Base-by-base conservation (phyloP, 2,888 invertebrate genomes). In the Epinotia brunnichana region DNA sequence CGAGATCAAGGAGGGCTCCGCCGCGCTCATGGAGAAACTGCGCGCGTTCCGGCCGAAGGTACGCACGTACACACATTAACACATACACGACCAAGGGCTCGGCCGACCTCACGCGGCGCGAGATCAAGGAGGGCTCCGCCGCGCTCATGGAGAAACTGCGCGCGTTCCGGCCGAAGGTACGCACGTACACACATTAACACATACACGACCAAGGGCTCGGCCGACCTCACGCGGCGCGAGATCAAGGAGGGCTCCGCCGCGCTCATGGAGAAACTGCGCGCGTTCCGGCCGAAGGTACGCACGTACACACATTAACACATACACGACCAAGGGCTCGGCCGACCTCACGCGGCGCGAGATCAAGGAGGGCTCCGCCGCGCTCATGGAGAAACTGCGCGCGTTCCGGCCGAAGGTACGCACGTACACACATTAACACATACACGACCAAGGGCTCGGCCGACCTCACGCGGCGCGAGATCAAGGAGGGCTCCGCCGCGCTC, bases 61-160 rank as follows among this genome's bases (percentile, higher is more conserved):
- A 2, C 51, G 10, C 51, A 9, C 17, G 17, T 17, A 9, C 51
- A 3, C 15, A 15, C 13, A 24, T n/a, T n/a, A n/a, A n/a, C n/a
- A n/a, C n/a, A n/a, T n/a, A n/a, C n/a, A n/a, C 99, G 69, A 98
- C 99, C 1, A 98, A 98, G 92, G 99, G 99, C 78, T 98, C 98
- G 82, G 98, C 98, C 2, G 99, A 99, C 94, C 95, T 99, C 76
- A 98, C 98, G 73, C 95, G 98, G 79, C 97, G 97, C 88, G 98
- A 98, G 94, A 98, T 98, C 85, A 98, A 98, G 92, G 98, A 98
- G 94, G 98, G 97, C 88, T 97, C 97, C 78, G 96, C 97, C 82
- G 95, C 97, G 82, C 92, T 99, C 79, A 94, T 97, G 80, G 98
- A 98, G 85, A 99, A 99, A 92, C 94, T 99, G 82, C 95, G 96